Percentiles rank a stretch among this genome's conserved stretches.
Conservation (phyloP, 2,888 invertebrate genomes). For the Machimus atricapillus region DNA sequence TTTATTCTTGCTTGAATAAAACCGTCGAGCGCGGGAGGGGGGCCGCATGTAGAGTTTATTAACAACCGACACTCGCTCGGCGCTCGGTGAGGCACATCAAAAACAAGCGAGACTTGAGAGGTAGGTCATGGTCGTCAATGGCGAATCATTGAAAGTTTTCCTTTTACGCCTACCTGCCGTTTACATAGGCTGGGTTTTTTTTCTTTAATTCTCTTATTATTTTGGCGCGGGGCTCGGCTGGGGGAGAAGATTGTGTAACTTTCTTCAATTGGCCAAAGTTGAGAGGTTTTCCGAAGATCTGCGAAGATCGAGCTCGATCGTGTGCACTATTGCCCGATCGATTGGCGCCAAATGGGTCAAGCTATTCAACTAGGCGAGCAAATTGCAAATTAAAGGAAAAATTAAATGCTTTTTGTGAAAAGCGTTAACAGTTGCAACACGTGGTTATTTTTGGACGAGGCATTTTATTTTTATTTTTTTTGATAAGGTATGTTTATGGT, state of each 20-base stretch:
- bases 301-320: not conserved
- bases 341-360: not conserved
- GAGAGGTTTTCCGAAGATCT: not conserved
- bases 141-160: constrained; percentile 33
- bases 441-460: not conserved
- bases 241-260: not conserved
- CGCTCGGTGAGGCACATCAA: constrained; percentile 22
- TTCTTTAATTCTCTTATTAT: not conserved
- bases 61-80: not conserved
- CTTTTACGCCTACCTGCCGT: constrained; percentile 26
- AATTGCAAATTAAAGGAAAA: not conserved
- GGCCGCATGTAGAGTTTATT: not conserved
- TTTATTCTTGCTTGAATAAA: not conserved
- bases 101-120: constrained; percentile 35
- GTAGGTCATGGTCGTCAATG: constrained; percentile 43
- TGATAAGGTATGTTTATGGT: not conserved
- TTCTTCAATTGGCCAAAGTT: not conserved
- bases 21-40: not conserved
- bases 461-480: not conserved
- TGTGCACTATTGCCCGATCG: not conserved
- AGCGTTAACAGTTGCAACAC: not conserved
- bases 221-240: not conserved
- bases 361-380: not conserved
- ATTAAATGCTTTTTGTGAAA: not conserved
- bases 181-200: not conserved